phyloP scores from a whole-genome alignment of 2,888 invertebrate species.

The Salpingus planirostris region DNA sequence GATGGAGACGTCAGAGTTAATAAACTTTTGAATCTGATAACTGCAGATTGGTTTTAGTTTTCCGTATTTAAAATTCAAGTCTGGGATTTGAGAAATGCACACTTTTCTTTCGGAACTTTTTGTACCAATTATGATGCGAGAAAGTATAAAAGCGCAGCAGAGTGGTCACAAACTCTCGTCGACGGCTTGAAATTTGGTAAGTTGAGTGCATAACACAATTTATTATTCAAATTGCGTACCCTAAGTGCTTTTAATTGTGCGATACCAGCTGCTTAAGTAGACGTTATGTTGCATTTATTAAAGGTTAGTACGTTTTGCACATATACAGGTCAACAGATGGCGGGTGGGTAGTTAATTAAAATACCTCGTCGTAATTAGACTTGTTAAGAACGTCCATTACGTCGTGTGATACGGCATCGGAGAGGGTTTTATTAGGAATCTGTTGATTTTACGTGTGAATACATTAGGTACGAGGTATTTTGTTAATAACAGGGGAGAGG shows the following conservation, averaged over 20 bases:
- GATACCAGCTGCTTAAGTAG: conserved; percentile 27
- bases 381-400: conserved; percentile 1
- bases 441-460: too few species aligned
- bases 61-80: conserved; percentile 20
- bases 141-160: not conserved
- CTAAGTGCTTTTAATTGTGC: conserved; percentile 28
- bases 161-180: conserved; percentile 15
- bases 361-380: conserved; percentile 12
- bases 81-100: conserved; percentile 8
- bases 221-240: conserved; percentile 28
- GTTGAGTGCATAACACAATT: conserved; percentile 16
- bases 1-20: conserved; percentile 15
- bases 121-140: too few species aligned
- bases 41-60: conserved; percentile 19
- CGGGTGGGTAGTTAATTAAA: conserved; percentile 18
- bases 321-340: conserved; percentile 21
- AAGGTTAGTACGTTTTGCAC: conserved; percentile 20
- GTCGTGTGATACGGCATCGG: too few species aligned
- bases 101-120: not conserved
- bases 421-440: too few species aligned
- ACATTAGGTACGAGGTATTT: too few species aligned
- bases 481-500: too few species aligned
- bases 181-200: conserved; percentile 5
- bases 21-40: conserved; percentile 21
- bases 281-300: conserved; percentile 24